Base-by-base conservation (phyloP, 2,797 vertebrate genomes). In the Acanthurus lineatus region DNA sequence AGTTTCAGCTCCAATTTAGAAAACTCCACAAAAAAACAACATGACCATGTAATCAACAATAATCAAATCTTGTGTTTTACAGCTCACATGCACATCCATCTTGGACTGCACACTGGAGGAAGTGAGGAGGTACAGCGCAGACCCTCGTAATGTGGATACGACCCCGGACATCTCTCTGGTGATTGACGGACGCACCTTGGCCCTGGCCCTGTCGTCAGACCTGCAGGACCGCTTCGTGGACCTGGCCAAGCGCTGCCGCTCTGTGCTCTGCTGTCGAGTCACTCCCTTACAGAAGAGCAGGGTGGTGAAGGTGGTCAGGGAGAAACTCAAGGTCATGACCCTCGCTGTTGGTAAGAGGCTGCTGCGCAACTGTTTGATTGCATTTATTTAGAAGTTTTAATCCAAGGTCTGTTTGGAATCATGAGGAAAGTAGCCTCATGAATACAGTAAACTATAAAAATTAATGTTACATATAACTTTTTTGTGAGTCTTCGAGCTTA, bases 271-370 rank as follows among this genome's bases (percentile, higher is more conserved):
- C 91, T 99, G 98, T 69, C 92, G 97, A 35, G 95, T 92, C 60
- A 99, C 97, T 0, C 98, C 98, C 0, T 92, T 98, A 10, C 97
- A 99, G 90, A 99, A 99, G 90, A 96, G 96, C 85, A 85, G 85
- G 76, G 95, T 98, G 48, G 97, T 98, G 83, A 97, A 95, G 84
- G 85, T 98, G 0, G 80, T 97, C 64, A 93, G 95, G 22, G 93
- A 96, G 57, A 95, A 93, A 63, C 90, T 98, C 6, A 90, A 91
- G 62, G 96, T 93, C 86, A 97, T 97, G 97, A 97, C 97, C 4
- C 95, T 99, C 0, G 96, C 98, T 0, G 94, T 99, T 92, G 98
- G 98, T 99, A 95, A 89, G 85, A 49, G 22, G 57, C 1, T 5
- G 22, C 35, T 61, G 6, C 19, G 19, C 3, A 28, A 16, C 19